Conservation (phyloP, 2,797 vertebrate genomes). For the Sebastes elongatus region DNA sequence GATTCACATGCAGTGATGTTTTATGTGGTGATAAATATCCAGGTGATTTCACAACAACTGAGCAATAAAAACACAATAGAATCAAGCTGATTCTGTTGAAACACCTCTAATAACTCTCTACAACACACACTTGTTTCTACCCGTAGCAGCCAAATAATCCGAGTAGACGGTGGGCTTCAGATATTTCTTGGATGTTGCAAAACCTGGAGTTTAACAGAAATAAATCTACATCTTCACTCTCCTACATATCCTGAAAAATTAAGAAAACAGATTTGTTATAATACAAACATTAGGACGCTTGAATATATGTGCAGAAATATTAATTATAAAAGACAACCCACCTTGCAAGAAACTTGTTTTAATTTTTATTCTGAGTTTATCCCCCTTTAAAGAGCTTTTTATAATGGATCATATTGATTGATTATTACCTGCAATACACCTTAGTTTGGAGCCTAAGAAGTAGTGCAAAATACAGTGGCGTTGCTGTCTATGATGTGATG, state of each 20-base stretch:
- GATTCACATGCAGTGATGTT: not conserved
- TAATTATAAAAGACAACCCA: not conserved
- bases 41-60: not conserved
- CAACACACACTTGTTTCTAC: not conserved
- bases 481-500: not conserved
- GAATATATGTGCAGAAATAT: not conserved
- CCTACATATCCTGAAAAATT: not conserved
- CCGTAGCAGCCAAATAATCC: not conserved
- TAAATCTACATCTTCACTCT: not conserved
- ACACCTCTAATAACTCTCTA: not conserved
- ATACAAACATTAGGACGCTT: not conserved
- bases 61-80: not conserved
- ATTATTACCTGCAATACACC: not conserved
- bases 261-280: not conserved
- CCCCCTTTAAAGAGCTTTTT: not conserved
- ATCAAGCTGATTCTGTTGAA: not conserved
- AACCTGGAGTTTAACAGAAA: not conserved
- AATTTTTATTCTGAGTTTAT: not conserved
- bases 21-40: not conserved
- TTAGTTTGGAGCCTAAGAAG: not conserved
- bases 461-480: accelerated
- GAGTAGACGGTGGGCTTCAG: not conserved
- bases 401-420: not conserved
- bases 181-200: not conserved
- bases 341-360: not conserved